Base-by-base conservation (phyloP, 2,113 vertebrate species). In the Dipodomys merriami region DNA sequence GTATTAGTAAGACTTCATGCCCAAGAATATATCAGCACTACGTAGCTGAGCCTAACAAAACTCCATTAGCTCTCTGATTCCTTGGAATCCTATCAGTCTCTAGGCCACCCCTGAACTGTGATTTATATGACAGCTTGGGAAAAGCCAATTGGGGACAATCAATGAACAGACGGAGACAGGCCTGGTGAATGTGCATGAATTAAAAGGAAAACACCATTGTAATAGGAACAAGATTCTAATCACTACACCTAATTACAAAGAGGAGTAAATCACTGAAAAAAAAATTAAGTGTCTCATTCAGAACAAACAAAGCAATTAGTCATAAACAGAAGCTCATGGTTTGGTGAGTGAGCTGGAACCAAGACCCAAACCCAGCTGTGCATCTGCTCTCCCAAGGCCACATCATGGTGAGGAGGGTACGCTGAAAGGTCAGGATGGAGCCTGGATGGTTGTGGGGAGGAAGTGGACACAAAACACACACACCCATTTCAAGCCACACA, bases 151-250 rank as follows among this genome's bases (percentile, higher is more conserved):
- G 94, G 91, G 91, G 92, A 93, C 89, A 92, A 92, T 96, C 95
- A 94, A 89, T 94, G 91, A 95, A 85, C 89, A 95, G 96, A 89
- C 30, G 1, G 95, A 93, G 88, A 94, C 73, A 91, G 93, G 93
- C 83, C 91, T 90, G 64, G 85, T 6, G 46, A 95, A 93, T 27
- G 93, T 91, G 92, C 92, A 67, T 90, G 95, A 96, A 96, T 97
- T 95, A 95, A 96, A 91, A 96, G 94, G 93, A 96, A 96, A 95
- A 96, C 94, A 86, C 90, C 92, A 92, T 72, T 96, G 95, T 95
- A 95, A 97, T 81, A 93, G 83, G 96, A 96, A 97, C 95, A 97
- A 96, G 97, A 97, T 97, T 96, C 96, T 97, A 97, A 96, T 97
- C 97, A 96, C 95, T 96, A 92, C 69, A 96, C 96, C 95, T 97